Base-by-base conservation (phyloP, 2,797 vertebrate species). In the Acestrorhynchus altus region DNA sequence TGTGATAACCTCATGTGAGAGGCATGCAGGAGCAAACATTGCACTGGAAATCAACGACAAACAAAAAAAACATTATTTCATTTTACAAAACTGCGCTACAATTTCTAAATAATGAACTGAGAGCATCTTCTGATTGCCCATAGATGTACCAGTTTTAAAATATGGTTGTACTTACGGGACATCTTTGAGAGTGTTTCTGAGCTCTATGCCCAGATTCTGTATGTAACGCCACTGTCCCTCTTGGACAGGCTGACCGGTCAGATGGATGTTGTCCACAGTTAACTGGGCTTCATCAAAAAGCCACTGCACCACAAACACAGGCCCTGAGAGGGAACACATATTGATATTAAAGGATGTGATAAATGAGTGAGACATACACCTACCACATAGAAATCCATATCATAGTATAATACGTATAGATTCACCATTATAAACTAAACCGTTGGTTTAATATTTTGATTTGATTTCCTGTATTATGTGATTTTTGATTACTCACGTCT, bases 211-310 rank as follows among this genome's bases (percentile, higher is more conserved):
- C 83, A 99, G 83, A 73, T 97, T 97, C 90, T 99, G 96, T 82
- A 99, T 98, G 90, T 99, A 99, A 47, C 96, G 94, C 97, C 96
- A 98, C 86, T 99, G 97, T 61, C 95, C 95, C 42, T 99, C 98
- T 88, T 97, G 97, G 46, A 99, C 95, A 0, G 97, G 96, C 87
- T 99, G 98, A 0, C 98, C 98, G 4, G 96, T 97, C 68, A 99
- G 92, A 88, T 97, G 96, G 8, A 97, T 96, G 22, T 99, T 99
- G 90, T 98, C 98, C 61, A 98, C 96, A 0, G 96, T 96, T 74
- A 99, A 86, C 91, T 99, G 98, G 28, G 98, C 98, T 86, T 99
- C 98, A 16, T 99, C 98, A 4, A 99, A 99, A 71, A 99, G 91
- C 98, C 98, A 99, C 84, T 99, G 98, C 0, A 99, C 96, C 83